Conservation (phyloP, 2,113 vertebrate species). For the Neolamprologus ventralis region DNA sequence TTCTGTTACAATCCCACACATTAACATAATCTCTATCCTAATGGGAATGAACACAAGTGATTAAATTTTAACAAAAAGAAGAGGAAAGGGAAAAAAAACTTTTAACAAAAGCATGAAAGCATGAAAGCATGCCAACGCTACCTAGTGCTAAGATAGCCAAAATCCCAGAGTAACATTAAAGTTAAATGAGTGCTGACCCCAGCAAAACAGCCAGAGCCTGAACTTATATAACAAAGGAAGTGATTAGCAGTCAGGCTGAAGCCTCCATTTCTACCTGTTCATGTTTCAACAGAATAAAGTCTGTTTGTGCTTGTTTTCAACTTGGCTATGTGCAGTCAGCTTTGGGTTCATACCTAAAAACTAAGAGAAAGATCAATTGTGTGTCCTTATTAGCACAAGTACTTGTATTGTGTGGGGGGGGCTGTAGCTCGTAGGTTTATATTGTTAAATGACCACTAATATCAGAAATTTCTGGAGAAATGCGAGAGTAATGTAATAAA, state of each 20-base stretch:
- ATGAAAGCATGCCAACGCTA: not conserved
- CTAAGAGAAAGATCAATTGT: not conserved
- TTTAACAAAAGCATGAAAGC: not conserved
- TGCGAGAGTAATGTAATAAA: not conserved
- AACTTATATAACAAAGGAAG: not conserved
- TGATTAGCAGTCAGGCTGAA: not conserved
- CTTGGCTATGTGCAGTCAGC: not conserved
- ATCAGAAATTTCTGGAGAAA: not conserved
- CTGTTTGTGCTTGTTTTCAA: not conserved
- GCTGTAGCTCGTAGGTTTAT: not conserved
- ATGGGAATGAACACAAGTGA: not conserved
- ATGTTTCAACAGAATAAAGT: not conserved
- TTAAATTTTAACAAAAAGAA: not conserved
- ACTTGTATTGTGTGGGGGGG: not conserved
- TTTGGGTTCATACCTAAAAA: not conserved
- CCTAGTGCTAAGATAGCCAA: not conserved
- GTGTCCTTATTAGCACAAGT: not conserved
- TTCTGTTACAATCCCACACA: not conserved
- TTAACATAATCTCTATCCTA: not conserved
- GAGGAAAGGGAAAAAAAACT: not conserved
- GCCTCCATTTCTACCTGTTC: not conserved
- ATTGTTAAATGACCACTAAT: not conserved
- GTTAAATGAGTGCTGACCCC: not conserved
- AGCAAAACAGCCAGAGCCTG: not conserved
- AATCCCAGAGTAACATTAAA: not conserved